Evolutionary conservation across 2,113 vertebrate species (phyloP).

Genomic region (Anolis carolinensis): DNA sequence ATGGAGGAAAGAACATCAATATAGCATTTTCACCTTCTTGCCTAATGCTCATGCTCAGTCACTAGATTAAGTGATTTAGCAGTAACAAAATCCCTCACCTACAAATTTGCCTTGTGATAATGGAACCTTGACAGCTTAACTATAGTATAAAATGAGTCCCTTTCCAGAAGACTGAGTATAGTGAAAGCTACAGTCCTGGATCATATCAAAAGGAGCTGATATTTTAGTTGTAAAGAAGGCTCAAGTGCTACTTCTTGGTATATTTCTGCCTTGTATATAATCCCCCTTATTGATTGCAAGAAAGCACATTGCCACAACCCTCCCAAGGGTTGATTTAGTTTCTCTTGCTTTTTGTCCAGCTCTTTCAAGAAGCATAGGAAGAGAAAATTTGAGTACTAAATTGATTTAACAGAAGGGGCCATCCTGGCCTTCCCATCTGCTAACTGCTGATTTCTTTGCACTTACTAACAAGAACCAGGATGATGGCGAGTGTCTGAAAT

Average conservation of each 20-base stretch:
- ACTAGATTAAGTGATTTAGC: too few species aligned
- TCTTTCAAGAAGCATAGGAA: constrained; percentile 11
- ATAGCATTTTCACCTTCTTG: background rate
- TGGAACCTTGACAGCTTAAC: background rate
- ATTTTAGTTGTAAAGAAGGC: background rate
- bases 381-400: constrained; percentile 61
- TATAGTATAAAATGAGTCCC: background rate
- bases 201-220: background rate
- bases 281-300: background rate
- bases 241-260: background rate
- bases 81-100: too few species aligned
- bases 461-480: constrained; percentile 8
- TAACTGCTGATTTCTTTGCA: constrained; percentile 29
- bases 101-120: background rate
- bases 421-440: constrained; percentile 39
- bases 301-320: background rate
- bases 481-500: background rate
- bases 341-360: constrained; percentile 41
- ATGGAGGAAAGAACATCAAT: background rate
- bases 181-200: too few species aligned
- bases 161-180: background rate
- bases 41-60: background rate
- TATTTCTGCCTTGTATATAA: background rate
- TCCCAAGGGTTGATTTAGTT: constrained; percentile 43
- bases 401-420: constrained; percentile 49